Base-by-base conservation (phyloP, 2,113 vertebrate genomes). In the Catharus minimus region DNA sequence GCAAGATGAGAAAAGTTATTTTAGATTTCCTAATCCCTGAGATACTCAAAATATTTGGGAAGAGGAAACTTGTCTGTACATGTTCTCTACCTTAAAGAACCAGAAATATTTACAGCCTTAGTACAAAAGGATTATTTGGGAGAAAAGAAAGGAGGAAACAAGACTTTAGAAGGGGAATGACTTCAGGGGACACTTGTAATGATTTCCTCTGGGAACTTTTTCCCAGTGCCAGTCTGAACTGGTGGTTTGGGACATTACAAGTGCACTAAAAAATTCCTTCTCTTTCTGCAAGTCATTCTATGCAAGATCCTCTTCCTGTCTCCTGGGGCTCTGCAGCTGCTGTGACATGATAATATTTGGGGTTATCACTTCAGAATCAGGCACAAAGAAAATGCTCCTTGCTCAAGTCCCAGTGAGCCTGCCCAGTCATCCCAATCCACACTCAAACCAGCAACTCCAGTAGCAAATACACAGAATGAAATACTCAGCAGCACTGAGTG, bases 211-310 rank as follows among this genome's bases (percentile, higher is more conserved):
- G 30, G 33, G 43, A 85, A 20, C 12, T 6, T 41, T 5, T 84
- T 18, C 82, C 60, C 64, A 66, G 1, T 36, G 20, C 33, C 1
- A 6, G 36, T 21, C n/a, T 68, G 79, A 79, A 32, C 75, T 43
- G 47, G 20, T 26, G 38, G 2, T 50, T 60, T 57, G 15, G 33
- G 14, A 78, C 49, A 43, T 79, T 30, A 57, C 12, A 62, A 62
- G 55, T 1, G 10, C 8, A 39, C 41, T 32, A 13, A 75, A 58
- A 78, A 74, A 91, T 38, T 86, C 65, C 82, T 77, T 75, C 43
- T 39, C 79, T 86, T 86, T 71, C 24, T 77, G 75, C 90, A 95
- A 94, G 74, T 94, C 88, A 73, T 46, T 41, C 90, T 75, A 43
- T 1, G 6, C 64, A n/a, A 89, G 66, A 90, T 90, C 78, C 84